These are phyloP conservation scores for Rhagoletis zephyria DNA, from an alignment of 1,140 invertebrate species.

Conservation along the genomic window DNA sequence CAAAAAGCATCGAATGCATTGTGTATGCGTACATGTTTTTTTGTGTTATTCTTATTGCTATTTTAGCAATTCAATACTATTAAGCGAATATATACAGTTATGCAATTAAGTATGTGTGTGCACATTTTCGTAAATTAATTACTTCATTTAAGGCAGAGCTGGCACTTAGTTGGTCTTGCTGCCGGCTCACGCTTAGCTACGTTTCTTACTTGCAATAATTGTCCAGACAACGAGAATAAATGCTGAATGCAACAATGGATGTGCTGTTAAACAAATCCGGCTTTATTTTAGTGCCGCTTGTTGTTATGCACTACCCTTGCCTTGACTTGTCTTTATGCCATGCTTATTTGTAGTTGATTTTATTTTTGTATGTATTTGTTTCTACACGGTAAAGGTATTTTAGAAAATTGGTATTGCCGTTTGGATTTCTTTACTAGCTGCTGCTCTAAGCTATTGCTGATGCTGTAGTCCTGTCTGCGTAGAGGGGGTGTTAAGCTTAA, in stretches of 20 bases:
- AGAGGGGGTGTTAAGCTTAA: constrained; percentile 14
- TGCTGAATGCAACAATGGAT: constrained; percentile 38
- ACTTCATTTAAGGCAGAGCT: constrained; percentile 55
- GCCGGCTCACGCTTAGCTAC: background rate
- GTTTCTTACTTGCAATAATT: background rate
- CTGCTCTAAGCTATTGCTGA: background rate
- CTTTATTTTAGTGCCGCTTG: constrained; percentile 26
- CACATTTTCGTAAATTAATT: constrained; percentile 57
- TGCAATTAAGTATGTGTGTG: background rate
- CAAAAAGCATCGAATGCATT: constrained; percentile 15
- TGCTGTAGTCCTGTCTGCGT: background rate
- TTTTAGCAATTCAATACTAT: background rate
- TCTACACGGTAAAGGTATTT: background rate
- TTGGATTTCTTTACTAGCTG: background rate
- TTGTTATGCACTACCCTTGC: background rate
- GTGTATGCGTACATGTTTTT: no score
- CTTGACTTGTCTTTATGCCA: background rate
- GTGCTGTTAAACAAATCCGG: constrained; percentile 45
- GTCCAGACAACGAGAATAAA: constrained; percentile 29
- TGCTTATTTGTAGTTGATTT: background rate
- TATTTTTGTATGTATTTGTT: background rate
- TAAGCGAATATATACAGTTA: background rate
- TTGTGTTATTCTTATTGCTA: background rate
- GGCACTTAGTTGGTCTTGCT: background rate
- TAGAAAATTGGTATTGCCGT: background rate